phyloP scores from a whole-genome alignment of 2,888 invertebrate genomes.

The Tanaodytes sp. region DNA sequence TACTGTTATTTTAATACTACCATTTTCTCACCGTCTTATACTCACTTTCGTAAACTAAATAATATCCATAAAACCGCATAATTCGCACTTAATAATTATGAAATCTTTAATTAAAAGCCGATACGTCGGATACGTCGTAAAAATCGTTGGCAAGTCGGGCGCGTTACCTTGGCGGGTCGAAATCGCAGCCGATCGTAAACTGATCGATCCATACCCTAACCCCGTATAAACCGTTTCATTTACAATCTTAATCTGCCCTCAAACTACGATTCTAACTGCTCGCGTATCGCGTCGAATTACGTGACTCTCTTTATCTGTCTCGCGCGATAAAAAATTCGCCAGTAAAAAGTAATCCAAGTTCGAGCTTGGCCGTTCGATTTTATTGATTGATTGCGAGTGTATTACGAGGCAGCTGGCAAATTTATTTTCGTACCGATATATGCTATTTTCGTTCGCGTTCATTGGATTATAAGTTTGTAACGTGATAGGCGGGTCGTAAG shows the following conservation, averaged over 20 bases:
- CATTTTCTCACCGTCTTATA: constrained; percentile 30
- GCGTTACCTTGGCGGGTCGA: constrained; percentile 22
- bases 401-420: too few relatives aligned
- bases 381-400: too few relatives aligned
- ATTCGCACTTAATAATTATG: constrained; percentile 45
- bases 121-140: constrained; percentile 19
- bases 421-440: too few relatives aligned
- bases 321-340: too few relatives aligned
- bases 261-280: constrained; percentile 29
- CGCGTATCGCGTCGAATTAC: constrained; percentile 19
- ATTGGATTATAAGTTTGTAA: too few relatives aligned
- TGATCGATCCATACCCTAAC: constrained; percentile 24
- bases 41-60: constrained; percentile 15
- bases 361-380: too few relatives aligned
- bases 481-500: too few relatives aligned
- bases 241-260: constrained; percentile 23
- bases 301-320: too few relatives aligned
- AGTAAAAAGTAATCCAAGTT: too few relatives aligned
- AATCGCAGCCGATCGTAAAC: constrained; percentile 28
- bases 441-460: too few relatives aligned
- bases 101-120: constrained; percentile 32
- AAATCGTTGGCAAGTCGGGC: constrained; percentile 20
- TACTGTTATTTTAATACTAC: constrained; percentile 22
- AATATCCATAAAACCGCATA: constrained; percentile 25
- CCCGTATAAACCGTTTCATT: constrained; percentile 23